A percentile compares a stretch with the other conserved stretches of the same genome.
These are phyloP conservation scores for Pongo pygmaeus DNA, from an alignment of 2,113 vertebrate genomes.

Conservation along the genomic window DNA sequence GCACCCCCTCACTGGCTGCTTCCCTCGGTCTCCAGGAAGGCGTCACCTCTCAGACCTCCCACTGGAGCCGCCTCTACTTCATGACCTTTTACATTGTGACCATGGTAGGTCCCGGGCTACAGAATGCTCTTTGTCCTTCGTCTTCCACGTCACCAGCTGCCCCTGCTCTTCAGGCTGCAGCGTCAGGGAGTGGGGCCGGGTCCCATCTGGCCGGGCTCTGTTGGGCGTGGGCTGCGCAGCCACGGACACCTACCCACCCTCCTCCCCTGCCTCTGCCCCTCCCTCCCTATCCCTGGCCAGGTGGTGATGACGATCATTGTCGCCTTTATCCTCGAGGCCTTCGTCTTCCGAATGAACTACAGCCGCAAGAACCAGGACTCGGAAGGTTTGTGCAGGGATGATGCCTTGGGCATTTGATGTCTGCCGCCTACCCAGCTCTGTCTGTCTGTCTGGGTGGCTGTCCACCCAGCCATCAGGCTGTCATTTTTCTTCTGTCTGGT, in stretches of 20 bases:
- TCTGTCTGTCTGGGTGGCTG: background rate
- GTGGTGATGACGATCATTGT: conserved; percentile 99
- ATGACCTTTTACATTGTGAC: conserved; percentile 99
- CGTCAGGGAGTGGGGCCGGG: accelerated
- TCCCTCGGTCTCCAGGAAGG: conserved; percentile 89
- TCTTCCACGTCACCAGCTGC: background rate
- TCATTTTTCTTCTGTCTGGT: background rate
- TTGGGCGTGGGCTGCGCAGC: accelerated
- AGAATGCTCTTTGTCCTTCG: accelerated
- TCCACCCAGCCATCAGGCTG: background rate
- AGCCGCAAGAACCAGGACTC: conserved; percentile 94
- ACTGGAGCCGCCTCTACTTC: conserved; percentile 99
- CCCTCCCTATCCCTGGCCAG: conserved; percentile 74
- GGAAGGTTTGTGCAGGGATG: conserved; percentile 81
- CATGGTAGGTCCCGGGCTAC: conserved; percentile 87
- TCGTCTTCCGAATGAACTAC: conserved; percentile 99
- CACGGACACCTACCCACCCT: accelerated
- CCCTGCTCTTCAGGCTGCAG: background rate
- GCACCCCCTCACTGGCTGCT: accelerated
- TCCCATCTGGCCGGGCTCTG: accelerated
- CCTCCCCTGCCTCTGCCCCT: background rate
- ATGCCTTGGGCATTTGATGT: accelerated
- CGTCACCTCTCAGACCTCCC: conserved; percentile 94
- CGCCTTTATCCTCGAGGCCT: conserved; percentile 97
- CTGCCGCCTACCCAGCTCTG: accelerated